These are phyloP conservation scores for Eupithecia pulchellata DNA, from an alignment of 2,888 invertebrate species.

Conservation along the genomic window DNA sequence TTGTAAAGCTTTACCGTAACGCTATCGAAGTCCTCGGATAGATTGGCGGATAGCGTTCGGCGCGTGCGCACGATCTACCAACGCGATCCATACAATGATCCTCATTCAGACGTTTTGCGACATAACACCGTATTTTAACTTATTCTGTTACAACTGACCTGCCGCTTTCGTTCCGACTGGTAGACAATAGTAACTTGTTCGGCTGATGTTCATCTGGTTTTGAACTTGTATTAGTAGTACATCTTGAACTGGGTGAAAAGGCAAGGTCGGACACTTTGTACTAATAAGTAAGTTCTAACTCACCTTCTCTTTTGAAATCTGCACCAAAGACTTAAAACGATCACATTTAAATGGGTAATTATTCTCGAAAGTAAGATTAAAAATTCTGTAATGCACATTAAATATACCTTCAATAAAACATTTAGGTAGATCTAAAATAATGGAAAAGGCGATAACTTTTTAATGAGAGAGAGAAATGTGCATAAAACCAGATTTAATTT, in stretches of 20 bases:
- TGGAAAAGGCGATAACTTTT: no score
- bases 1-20: slow-evolving; percentile 23
- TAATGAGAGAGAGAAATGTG: no score
- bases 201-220: slow-evolving; percentile 35
- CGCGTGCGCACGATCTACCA: slow-evolving; percentile 62
- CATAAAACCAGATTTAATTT: no score
- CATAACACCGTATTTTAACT: slow-evolving; percentile 44
- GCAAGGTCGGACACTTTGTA: not conserved
- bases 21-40: slow-evolving; percentile 23
- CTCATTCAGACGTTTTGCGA: slow-evolving; percentile 68
- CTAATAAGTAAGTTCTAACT: not conserved
- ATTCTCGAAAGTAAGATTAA: no score
- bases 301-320: not conserved
- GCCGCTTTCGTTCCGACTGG: slow-evolving; percentile 55
- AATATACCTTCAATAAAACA: no score
- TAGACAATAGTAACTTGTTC: slow-evolving; percentile 46
- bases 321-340: not conserved
- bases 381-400: no score
- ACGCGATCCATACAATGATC: slow-evolving; percentile 48
- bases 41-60: slow-evolving; percentile 28
- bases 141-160: slow-evolving; percentile 26
- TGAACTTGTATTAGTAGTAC: slow-evolving; percentile 20
- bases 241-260: not conserved
- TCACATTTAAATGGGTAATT: not conserved
- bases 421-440: no score